Base-by-base conservation (phyloP, 2,888 invertebrate species). In the Idaea biselata region DNA sequence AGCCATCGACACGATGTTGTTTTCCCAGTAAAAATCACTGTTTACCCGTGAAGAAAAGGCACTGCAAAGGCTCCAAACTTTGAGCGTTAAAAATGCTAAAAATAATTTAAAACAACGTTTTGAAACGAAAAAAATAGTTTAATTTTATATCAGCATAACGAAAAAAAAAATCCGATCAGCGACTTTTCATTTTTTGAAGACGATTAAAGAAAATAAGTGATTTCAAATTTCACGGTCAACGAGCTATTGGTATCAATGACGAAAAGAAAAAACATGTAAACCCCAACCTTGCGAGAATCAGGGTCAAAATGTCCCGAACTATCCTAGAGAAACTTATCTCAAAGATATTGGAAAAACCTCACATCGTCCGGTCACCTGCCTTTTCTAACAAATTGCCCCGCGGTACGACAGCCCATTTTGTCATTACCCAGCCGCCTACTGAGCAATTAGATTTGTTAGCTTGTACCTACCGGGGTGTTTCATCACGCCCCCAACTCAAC, bases 391-490 rank as follows among this genome's bases (percentile, higher is more conserved):
- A 88, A 90, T 88, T 81, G 87, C 82, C 74, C 76, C 78, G 76
- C 70, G 73, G 78, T 80, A 87, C 84, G 85, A 83, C 85, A 84
- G 82, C 83, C 87, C 85, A 87, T 73, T 91, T 89, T 88, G 87
- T 91, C 91, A 89, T 83, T 88, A 88, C 88, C 86, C 80, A 85
- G 84, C 85, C 90, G 87, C 91, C 91, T 90, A 91, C 92, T 82
- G 89, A 89, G 92, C 92, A 92, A 92, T 91, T 91, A 92, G 92
- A 91, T 92, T 91, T 91, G 92, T 91, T 91, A 91, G 89, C 88
- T 88, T 91, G 91, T 91, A 91, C 88, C 88, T 86, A 88, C 81
- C 84, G 84, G 88, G 91, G 89, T 18, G 56, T 89, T 89, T 89
- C 91, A 90, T 90, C 91, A 91, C 90, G 87, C 92, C 91, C 91